Conservation (phyloP, 2,888 invertebrate genomes). For the Lycocerus yunnanus region DNA sequence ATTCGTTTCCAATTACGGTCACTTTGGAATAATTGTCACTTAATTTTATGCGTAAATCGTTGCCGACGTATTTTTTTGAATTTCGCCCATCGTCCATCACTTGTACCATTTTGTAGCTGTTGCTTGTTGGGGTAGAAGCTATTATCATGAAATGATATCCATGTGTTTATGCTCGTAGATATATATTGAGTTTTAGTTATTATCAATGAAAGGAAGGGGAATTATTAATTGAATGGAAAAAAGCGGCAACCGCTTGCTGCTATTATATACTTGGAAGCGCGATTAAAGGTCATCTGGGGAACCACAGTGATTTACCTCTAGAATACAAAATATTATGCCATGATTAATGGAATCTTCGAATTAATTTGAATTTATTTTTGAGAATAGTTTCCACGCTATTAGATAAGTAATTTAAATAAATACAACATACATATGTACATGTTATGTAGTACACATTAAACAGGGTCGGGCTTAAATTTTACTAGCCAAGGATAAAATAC, state of each 20-base stretch:
- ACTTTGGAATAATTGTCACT: constrained; percentile 16
- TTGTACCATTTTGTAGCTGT: background rate
- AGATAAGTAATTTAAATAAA: background rate
- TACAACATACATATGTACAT: no score
- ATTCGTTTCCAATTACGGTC: constrained; percentile 33
- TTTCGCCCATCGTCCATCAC: background rate
- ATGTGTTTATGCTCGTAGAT: background rate
- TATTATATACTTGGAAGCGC: background rate
- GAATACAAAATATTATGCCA: no score
- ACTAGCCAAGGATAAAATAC: background rate
- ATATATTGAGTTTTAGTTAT: background rate
- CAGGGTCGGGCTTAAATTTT: background rate
- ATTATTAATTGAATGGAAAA: constrained; percentile 4
- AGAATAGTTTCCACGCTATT: background rate
- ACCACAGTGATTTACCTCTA: constrained; percentile 17
- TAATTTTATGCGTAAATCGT: constrained; percentile 21
- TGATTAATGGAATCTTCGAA: no score
- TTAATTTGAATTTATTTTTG: background rate
- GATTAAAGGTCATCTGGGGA: constrained; percentile 21
- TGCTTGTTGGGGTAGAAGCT: background rate
- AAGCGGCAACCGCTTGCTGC: constrained; percentile 5
- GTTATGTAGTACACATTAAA: no score
- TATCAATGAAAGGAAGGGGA: constrained; percentile 1
- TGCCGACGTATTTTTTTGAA: constrained; percentile 28
- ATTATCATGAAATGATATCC: background rate